Evolutionary conservation across 2,888 invertebrate species (phyloP).

Genomic region (Aelia acuminata): DNA sequence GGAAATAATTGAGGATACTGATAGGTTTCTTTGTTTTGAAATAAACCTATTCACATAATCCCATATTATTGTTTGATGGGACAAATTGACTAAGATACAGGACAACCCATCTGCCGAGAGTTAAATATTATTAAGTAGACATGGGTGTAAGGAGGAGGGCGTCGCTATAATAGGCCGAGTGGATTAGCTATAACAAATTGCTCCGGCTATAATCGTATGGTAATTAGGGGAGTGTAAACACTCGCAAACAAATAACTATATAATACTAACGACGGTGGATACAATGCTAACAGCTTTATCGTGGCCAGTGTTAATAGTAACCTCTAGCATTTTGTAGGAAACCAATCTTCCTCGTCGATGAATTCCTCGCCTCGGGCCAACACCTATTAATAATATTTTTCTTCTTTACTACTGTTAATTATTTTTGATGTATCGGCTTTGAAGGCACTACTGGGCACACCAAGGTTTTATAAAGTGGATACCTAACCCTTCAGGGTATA

Average conservation of each 20-base stretch:
- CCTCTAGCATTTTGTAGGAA: neutral
- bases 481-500: no score
- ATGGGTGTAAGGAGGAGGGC: neutral
- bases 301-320: neutral
- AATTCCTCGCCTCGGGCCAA: neutral
- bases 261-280: neutral
- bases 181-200: constrained; percentile 21
- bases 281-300: neutral
- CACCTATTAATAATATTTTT: neutral
- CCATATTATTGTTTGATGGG: no score
- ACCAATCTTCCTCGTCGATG: neutral
- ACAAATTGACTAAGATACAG: neutral
- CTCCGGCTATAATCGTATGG: neutral
- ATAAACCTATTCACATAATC: no score
- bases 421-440: neutral
- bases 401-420: neutral
- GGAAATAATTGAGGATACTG: no score
- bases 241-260: neutral
- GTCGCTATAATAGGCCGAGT: neutral
- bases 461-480: no score
- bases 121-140: neutral
- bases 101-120: neutral
- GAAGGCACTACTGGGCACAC: no score
- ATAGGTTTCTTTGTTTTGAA: no score
- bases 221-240: neutral